These are phyloP conservation scores for Amniataba percoides DNA, from an alignment of 2,797 vertebrate species.

Conservation along the genomic window DNA sequence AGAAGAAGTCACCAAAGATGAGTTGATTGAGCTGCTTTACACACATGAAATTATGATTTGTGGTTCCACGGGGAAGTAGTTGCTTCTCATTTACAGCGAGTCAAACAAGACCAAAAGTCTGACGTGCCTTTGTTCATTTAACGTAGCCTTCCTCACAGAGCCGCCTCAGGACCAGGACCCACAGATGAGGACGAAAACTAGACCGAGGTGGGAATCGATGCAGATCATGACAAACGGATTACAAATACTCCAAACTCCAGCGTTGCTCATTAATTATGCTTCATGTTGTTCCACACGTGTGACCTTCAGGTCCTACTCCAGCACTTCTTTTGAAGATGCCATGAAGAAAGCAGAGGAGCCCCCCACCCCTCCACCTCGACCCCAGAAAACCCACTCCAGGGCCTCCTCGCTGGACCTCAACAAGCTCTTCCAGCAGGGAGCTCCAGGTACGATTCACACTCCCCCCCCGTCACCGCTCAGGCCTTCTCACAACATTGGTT, in stretches of 20 bases:
- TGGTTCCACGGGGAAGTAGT: conserved; percentile 36
- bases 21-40: neutral
- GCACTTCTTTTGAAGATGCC: conserved; percentile 94
- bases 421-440: conserved; percentile 94
- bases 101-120: conserved; percentile 6
- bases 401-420: conserved; percentile 98
- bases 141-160: conserved; percentile 63
- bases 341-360: conserved; percentile 95
- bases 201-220: conserved; percentile 76
- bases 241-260: neutral
- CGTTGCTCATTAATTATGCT: neutral
- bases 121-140: conserved; percentile 2
- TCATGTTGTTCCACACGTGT: neutral
- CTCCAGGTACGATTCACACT: conserved; percentile 82
- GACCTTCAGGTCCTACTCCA: conserved; percentile 92
- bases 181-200: conserved; percentile 78
- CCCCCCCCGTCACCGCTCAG: no score
- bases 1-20: neutral
- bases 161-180: conserved; percentile 77
- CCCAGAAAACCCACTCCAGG: conserved; percentile 96
- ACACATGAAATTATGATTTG: neutral
- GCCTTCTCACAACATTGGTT: neutral
- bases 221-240: no score
- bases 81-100: conserved; percentile 45
- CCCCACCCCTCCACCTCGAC: conserved; percentile 94